A percentile compares a stretch with the other conserved stretches of the same genome.
phyloP scores from a whole-genome alignment of 2,113 vertebrate genomes.

The Murina feae region DNA sequence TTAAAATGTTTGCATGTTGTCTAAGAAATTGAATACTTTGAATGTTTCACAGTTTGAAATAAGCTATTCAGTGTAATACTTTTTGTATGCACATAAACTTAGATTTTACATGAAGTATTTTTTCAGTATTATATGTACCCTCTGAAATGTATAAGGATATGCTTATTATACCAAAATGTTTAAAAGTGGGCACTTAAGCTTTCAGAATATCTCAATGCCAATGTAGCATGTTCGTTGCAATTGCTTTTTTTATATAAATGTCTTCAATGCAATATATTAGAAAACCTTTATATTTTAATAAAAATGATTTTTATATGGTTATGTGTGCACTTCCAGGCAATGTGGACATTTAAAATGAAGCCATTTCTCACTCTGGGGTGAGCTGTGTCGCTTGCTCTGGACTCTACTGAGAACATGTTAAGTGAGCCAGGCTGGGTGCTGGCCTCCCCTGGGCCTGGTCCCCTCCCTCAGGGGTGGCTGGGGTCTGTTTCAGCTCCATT shows the following conservation, averaged over 20 bases:
- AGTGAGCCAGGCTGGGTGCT: background rate
- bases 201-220: constrained; percentile 65
- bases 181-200: constrained; percentile 79
- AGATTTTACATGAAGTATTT: constrained; percentile 85
- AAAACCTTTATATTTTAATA: constrained; percentile 85
- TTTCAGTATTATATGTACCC: constrained; percentile 91
- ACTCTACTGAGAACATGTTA: background rate
- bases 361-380: background rate
- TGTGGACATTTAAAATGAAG: background rate
- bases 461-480: background rate
- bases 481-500: background rate
- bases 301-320: constrained; percentile 74
- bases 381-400: background rate
- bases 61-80: constrained; percentile 79
- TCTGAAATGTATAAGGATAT: constrained; percentile 81
- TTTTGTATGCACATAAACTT: constrained; percentile 81
- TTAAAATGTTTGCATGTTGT: constrained; percentile 89
- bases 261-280: constrained; percentile 79
- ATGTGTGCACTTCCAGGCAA: constrained; percentile 19
- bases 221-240: constrained; percentile 77
- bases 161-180: constrained; percentile 83
- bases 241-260: constrained; percentile 74
- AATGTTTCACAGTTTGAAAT: constrained; percentile 81
- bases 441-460: background rate
- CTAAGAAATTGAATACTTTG: constrained; percentile 86